These are phyloP conservation scores for Myotis pilosus DNA, from an alignment of 2,797 vertebrate species.

Conservation along the genomic window DNA sequence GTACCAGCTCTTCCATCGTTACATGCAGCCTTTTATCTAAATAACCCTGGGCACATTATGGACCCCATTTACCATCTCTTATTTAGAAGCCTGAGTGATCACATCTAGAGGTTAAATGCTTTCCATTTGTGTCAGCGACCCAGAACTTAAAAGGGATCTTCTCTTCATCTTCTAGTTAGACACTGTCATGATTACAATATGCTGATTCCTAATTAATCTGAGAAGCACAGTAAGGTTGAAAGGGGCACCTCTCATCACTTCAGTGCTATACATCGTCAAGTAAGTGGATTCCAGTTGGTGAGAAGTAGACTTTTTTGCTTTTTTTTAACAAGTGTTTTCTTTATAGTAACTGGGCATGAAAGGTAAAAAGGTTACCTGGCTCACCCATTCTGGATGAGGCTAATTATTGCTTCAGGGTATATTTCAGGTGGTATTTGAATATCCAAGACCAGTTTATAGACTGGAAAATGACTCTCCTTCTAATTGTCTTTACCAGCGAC, in stretches of 20 bases:
- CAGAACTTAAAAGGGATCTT: not conserved
- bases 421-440: not conserved
- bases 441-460: not conserved
- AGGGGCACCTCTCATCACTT: not conserved
- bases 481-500: not conserved
- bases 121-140: not conserved
- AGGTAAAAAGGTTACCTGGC: not conserved
- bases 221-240: not conserved
- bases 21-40: not conserved
- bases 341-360: not conserved
- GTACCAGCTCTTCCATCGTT: not conserved
- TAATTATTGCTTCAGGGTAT: not conserved
- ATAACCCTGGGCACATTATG: not conserved
- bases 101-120: not conserved
- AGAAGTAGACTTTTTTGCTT: not conserved
- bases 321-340: not conserved
- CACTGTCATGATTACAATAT: not conserved
- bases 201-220: not conserved
- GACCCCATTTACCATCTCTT: not conserved
- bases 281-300: not conserved
- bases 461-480: not conserved
- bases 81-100: not conserved
- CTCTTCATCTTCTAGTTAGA: not conserved
- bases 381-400: not conserved
- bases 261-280: not conserved